Conservation (phyloP, 2,888 invertebrate genomes). For the Lymantria monacha region DNA sequence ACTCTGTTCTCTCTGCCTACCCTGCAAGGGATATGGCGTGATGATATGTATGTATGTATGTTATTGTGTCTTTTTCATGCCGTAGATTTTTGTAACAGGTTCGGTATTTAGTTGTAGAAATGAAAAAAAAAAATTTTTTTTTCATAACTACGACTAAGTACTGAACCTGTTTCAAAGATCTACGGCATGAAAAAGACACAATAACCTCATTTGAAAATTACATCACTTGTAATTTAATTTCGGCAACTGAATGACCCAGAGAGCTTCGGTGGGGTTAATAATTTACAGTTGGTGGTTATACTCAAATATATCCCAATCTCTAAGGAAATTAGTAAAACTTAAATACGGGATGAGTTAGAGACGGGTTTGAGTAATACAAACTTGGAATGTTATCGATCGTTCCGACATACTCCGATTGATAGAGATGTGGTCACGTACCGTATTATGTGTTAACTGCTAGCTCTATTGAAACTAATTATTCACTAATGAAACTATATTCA, state of each 20-base stretch:
- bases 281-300: constrained; percentile 61
- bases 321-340: constrained; percentile 74
- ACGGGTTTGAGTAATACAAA: constrained; percentile 47
- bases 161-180: neutral
- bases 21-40: too few relatives aligned
- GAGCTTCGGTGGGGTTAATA: constrained; percentile 55
- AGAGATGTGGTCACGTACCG: constrained; percentile 20
- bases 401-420: constrained; percentile 15
- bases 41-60: too few relatives aligned
- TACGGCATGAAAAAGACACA: neutral
- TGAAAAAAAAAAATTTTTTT: too few relatives aligned
- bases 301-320: constrained; percentile 64
- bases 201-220: constrained; percentile 11
- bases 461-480: constrained; percentile 23
- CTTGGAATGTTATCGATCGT: constrained; percentile 34
- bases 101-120: too few relatives aligned
- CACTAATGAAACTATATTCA: constrained; percentile 18
- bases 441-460: constrained; percentile 30
- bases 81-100: too few relatives aligned
- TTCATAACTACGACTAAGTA: too few relatives aligned
- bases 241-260: constrained; percentile 48
- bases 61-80: too few relatives aligned
- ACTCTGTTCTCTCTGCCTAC: too few relatives aligned
- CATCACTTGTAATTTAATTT: constrained; percentile 36
- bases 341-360: constrained; percentile 55